These are phyloP conservation scores for Hyperoodon ampullatus DNA, from an alignment of 2,113 vertebrate species.

Conservation along the genomic window DNA sequence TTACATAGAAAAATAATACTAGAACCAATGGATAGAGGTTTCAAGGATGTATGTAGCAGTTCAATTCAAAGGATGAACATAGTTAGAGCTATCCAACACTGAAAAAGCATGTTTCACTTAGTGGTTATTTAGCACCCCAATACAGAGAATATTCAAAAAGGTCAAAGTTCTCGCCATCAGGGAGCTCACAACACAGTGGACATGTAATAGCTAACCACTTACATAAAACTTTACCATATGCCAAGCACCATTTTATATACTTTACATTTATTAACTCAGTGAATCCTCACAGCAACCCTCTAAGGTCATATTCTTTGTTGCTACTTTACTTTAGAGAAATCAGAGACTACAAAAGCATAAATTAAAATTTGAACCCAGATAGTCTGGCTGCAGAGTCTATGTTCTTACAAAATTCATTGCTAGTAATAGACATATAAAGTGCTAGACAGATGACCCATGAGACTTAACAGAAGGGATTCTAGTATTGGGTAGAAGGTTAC, in stretches of 20 bases:
- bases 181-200: not conserved
- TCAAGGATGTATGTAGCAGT: not conserved
- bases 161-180: not conserved
- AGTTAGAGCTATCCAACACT: not conserved
- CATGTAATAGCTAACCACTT: not conserved
- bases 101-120: not conserved
- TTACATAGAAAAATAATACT: conserved; percentile 3
- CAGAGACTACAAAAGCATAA: not conserved
- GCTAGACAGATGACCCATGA: not conserved
- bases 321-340: conserved; percentile 14
- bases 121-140: not conserved
- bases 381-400: not conserved
- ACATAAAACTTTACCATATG: not conserved
- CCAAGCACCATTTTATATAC: not conserved
- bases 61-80: not conserved
- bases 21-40: not conserved
- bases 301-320: not conserved
- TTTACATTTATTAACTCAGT: not conserved
- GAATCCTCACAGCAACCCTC: not conserved
- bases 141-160: not conserved
- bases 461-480: not conserved
- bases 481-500: not conserved
- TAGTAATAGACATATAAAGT: not conserved
- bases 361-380: not conserved
- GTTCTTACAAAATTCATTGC: not conserved